Base-by-base conservation (phyloP, 2,113 vertebrate species). In the Chionomys nivalis region DNA sequence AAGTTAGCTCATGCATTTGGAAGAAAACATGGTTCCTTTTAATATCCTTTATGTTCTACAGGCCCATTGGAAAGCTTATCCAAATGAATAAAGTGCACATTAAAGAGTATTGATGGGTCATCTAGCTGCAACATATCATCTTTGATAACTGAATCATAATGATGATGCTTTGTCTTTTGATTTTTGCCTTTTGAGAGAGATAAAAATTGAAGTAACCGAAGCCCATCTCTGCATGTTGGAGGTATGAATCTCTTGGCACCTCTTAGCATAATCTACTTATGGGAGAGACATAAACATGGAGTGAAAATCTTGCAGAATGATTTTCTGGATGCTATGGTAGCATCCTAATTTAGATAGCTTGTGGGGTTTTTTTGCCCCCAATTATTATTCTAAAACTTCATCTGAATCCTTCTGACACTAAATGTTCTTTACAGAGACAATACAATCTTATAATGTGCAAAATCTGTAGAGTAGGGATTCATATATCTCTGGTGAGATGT, bases 231-330 rank as follows among this genome's bases (percentile, higher is more conserved):
- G 82, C 36, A n/a, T 92, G 68, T 75, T 66, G 26, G 72, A 95
- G 90, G 92, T 94, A 89, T 93, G 95, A 95, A 96, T 97, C 95
- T 96, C 94, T 91, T 89, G 94, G 86, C 63, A 89, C 66, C 92
- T 92, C 92, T 97, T 98, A 97, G 73, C 96, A 97, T 97, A 97
- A 97, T 96, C 93, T 97, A 94, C 89, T 97, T 96, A 91, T n/a
- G 63, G 90, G 83, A 89, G 82, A 95, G 92, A 96, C 65, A 95
- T 94, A 97, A 97, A 94, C 24, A 44, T 39, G 42, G 63, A 94
- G 52, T 7, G 1, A 93, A 94, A 97, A 52, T 17, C 47, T 95
- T 78, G 31, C 77, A 94, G 86, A 92, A 95, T 91, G 92, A 94
- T 96, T 95, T 97, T 52, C 94, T 90, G 81, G 89, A 52, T 49